Percentiles rank a stretch among this genome's conserved stretches.
Conservation (phyloP, 2,113 vertebrate genomes). For the Dasyprocta punctata region DNA sequence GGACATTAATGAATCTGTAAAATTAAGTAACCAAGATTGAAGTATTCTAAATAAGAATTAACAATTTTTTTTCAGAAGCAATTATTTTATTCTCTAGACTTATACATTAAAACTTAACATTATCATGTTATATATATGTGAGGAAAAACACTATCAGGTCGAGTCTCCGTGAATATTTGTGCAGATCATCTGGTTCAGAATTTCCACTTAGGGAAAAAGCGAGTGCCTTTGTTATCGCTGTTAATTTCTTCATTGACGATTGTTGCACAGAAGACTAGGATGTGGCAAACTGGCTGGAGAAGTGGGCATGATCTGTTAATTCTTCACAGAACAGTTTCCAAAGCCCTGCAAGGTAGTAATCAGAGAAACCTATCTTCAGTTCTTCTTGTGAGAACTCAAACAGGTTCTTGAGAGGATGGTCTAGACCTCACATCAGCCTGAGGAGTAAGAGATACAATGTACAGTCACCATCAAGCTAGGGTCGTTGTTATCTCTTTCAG, state of each 20-base stretch:
- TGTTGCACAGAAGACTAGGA: background rate
- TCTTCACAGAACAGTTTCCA: background rate
- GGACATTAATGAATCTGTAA: background rate
- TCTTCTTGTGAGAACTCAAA: background rate
- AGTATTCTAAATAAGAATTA: background rate
- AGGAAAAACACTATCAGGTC: background rate
- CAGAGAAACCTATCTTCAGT: background rate
- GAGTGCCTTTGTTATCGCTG: background rate
- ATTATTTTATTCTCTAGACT: background rate
- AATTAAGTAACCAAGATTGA: background rate
- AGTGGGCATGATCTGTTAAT: background rate
- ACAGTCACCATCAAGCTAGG: background rate
- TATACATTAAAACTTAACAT: background rate
- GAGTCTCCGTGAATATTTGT: background rate
- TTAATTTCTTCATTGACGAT: background rate
- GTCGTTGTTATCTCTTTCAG: background rate
- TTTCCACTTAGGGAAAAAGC: background rate
- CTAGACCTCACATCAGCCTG: background rate
- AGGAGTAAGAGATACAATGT: background rate
- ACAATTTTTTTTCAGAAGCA: background rate
- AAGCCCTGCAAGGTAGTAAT: background rate
- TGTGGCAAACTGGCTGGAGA: background rate
- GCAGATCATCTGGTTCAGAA: background rate
- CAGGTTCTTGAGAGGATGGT: background rate
- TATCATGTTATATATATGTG: too few relatives aligned